phyloP scores from a whole-genome alignment of 2,113 vertebrate species.

The Narcine bancroftii region DNA sequence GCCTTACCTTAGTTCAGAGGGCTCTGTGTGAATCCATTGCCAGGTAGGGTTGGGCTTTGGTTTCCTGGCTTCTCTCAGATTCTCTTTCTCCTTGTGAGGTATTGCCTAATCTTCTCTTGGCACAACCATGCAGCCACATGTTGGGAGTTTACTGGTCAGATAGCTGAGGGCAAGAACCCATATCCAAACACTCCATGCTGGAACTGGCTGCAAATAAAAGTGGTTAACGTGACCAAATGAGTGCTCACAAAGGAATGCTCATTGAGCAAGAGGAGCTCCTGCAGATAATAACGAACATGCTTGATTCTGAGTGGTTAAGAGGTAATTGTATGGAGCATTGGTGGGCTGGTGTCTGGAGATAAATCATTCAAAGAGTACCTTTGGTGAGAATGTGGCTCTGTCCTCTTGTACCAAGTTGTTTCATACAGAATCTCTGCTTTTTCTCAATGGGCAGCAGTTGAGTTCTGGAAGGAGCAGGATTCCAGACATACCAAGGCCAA shows the following conservation, averaged over 20 bases:
- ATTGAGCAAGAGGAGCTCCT: not conserved
- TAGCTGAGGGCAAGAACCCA: slow-evolving; percentile 24
- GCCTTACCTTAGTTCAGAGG: not conserved
- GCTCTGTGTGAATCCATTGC: not conserved
- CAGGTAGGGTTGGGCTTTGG: not conserved
- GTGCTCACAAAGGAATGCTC: not conserved
- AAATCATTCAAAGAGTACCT: not conserved
- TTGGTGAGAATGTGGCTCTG: not conserved
- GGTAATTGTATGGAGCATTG: not conserved
- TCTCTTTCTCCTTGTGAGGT: not conserved
- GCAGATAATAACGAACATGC: not conserved
- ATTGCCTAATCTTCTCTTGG: slow-evolving; percentile 1
- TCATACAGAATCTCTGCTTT: not conserved
- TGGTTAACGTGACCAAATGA: not conserved
- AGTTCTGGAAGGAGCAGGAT: not conserved
- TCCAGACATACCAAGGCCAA: not conserved
- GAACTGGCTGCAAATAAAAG: not conserved
- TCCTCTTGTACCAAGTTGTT: not conserved
- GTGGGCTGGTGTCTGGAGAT: not conserved
- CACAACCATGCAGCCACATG: not conserved
- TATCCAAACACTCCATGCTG: slow-evolving; percentile 11
- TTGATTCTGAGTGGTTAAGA: not conserved
- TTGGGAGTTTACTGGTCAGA: not conserved
- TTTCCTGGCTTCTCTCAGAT: not conserved
- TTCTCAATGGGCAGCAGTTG: not conserved